phyloP scores from a whole-genome alignment of 2,888 invertebrate species.

The Raillietiella orientalis region DNA sequence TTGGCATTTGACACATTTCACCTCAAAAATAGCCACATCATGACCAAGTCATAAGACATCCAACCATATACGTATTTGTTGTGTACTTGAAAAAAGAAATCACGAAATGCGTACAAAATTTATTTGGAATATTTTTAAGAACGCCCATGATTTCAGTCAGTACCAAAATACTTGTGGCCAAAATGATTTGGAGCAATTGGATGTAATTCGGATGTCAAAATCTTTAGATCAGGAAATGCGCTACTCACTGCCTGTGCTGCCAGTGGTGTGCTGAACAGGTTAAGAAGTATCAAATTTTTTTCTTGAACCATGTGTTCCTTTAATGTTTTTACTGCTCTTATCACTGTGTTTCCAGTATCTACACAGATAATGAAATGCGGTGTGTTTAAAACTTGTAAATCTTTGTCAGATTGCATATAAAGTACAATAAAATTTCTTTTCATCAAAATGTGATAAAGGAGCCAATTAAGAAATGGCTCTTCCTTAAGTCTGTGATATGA shows the following conservation, averaged over 20 bases:
- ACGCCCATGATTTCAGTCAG: constrained; percentile 25
- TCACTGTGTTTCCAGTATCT: constrained; percentile 80
- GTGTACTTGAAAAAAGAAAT: not conserved
- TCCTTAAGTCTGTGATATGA: not conserved
- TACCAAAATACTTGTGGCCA: constrained; percentile 94
- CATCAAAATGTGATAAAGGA: constrained; percentile 1
- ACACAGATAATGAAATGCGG: no score
- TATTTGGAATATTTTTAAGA: no score
- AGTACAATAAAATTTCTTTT: constrained; percentile 3
- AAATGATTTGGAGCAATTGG: constrained; percentile 89
- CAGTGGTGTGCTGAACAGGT: constrained; percentile 79
- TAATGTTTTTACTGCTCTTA: constrained; percentile 66
- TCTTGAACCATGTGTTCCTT: constrained; percentile 79
- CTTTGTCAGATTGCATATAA: constrained; percentile 2
- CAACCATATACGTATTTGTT: not conserved
- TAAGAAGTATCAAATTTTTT: constrained; percentile 80
- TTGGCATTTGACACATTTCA: no score
- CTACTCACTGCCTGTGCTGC: constrained; percentile 51
- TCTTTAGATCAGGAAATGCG: constrained; percentile 66
- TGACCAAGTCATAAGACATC: not conserved
- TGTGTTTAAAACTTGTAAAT: constrained; percentile 1
- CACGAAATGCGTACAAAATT: not conserved
- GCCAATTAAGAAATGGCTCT: constrained; percentile 1
- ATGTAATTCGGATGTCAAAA: constrained; percentile 80
- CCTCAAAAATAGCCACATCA: constrained; percentile 1